phyloP scores from a whole-genome alignment of 1,140 invertebrate species.

The Drosophila nigrodunni region DNA sequence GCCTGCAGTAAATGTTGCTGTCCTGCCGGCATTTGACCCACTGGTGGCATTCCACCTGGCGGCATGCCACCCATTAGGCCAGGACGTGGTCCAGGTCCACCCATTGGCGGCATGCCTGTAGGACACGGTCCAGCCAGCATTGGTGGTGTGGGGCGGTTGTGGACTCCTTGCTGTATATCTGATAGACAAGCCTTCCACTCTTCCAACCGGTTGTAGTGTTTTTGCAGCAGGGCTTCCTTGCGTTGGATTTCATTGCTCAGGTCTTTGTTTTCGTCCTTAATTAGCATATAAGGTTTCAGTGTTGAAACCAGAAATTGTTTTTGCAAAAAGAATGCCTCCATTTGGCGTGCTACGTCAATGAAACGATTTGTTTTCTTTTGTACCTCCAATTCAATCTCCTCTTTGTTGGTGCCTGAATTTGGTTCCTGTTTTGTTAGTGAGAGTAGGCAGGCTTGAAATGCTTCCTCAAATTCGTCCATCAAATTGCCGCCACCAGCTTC shows the following conservation, averaged over 20 bases:
- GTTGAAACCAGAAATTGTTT: conserved; percentile 95
- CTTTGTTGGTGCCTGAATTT: conserved; percentile 90
- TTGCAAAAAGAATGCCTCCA: conserved; percentile 97
- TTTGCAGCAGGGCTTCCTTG: conserved; percentile 94
- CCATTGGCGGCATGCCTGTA: conserved; percentile 57
- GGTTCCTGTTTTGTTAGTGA: conserved; percentile 92
- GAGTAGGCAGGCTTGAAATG: conserved; percentile 94
- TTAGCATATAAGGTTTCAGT: conserved; percentile 94
- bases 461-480: conserved; percentile 94
- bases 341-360: conserved; percentile 94
- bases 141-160: conserved; percentile 66
- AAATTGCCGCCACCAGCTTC: conserved; percentile 92
- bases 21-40: conserved; percentile 72
- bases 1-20: conserved; percentile 83
- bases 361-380: conserved; percentile 94
- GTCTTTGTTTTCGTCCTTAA: conserved; percentile 96
- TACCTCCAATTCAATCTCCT: conserved; percentile 93
- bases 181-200: conserved; percentile 95
- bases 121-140: conserved; percentile 54
- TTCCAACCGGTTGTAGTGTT: conserved; percentile 95
- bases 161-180: conserved; percentile 86
- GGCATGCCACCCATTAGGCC: conserved; percentile 66
- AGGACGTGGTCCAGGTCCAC: conserved; percentile 56
- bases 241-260: conserved; percentile 92
- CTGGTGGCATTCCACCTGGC: conserved; percentile 55